Evolutionary conservation across 1,140 invertebrate genomes (phyloP).

Genomic region (Hyphantria cunea): DNA sequence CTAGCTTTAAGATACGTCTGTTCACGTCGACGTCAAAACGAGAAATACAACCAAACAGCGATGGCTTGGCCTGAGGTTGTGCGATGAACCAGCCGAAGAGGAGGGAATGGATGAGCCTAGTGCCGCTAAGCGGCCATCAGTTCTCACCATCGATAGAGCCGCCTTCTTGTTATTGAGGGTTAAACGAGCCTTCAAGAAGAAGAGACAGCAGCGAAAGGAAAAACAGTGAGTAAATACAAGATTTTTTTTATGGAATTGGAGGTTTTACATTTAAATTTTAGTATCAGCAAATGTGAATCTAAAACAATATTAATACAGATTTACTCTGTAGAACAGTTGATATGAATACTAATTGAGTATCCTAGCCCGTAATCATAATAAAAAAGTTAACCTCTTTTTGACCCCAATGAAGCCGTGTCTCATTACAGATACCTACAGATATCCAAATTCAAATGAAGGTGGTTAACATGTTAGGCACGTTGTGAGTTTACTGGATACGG

Average conservation of each 20-base stretch:
- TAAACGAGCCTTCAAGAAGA: slow-evolving; percentile 94
- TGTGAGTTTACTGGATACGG: slow-evolving; percentile 40
- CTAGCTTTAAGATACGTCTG: slow-evolving; percentile 19
- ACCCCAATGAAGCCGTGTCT: slow-evolving; percentile 22
- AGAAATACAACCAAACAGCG: slow-evolving; percentile 64
- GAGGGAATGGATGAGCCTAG: slow-evolving; percentile 73
- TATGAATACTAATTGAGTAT: too few relatives aligned
- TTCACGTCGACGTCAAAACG: slow-evolving; percentile 48
- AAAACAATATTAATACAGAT: too few relatives aligned
- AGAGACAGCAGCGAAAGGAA: slow-evolving; percentile 91
- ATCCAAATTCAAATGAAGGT: slow-evolving; percentile 44
- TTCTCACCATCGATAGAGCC: slow-evolving; percentile 91
- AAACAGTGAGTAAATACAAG: slow-evolving; percentile 85
- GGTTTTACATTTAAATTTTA: not conserved
- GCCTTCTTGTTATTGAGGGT: slow-evolving; percentile 93
- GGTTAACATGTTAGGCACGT: slow-evolving; percentile 49
- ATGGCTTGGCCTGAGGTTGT: slow-evolving; percentile 79
- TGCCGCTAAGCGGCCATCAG: slow-evolving; percentile 76
- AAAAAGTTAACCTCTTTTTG: not conserved
- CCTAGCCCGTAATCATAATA: too few relatives aligned
- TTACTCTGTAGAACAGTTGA: too few relatives aligned
- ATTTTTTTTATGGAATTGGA: too few relatives aligned
- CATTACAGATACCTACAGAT: slow-evolving; percentile 33
- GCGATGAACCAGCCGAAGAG: slow-evolving; percentile 68
- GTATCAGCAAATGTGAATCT: not conserved